Percentiles rank a stretch among this genome's conserved stretches.
phyloP scores from a whole-genome alignment of 2,888 invertebrate species.

The Drosophila nr. perissopoda region DNA sequence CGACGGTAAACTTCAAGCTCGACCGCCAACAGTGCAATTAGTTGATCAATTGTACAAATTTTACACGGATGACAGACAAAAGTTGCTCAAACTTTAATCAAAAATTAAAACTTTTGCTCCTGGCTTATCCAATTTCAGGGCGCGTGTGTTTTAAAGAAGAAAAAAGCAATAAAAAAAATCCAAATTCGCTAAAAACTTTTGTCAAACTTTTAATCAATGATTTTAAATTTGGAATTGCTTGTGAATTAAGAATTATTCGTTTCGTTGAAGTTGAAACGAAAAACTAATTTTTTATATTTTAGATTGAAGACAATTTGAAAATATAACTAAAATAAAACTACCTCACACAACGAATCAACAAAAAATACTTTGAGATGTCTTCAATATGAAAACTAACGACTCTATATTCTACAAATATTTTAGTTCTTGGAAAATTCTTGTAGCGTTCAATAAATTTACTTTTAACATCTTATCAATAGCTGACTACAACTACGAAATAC shows the following conservation, averaged over 20 bases:
- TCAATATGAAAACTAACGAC: conserved; percentile 1
- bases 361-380: conserved; percentile 10
- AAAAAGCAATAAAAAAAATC: conserved; percentile 9
- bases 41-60: conserved; percentile 1
- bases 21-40: conserved; percentile 4
- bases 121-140: conserved; percentile 25
- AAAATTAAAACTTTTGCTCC: conserved; percentile 25
- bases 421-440: neutral
- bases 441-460: conserved; percentile 20
- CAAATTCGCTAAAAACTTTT: conserved; percentile 10
- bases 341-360: neutral
- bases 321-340: neutral
- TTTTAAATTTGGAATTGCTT: conserved; percentile 1
- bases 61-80: conserved; percentile 7
- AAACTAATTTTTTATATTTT: neutral
- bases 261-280: conserved; percentile 12
- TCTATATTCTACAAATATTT: neutral
- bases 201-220: conserved; percentile 15
- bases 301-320: conserved; percentile 1
- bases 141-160: neutral
- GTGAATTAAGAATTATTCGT: neutral
- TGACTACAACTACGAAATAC: neutral
- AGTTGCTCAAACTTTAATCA: conserved; percentile 29
- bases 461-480: conserved; percentile 11
- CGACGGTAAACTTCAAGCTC: conserved; percentile 15